Conservation (phyloP, 2,888 invertebrate species). For the Eumerus sabulonum region DNA sequence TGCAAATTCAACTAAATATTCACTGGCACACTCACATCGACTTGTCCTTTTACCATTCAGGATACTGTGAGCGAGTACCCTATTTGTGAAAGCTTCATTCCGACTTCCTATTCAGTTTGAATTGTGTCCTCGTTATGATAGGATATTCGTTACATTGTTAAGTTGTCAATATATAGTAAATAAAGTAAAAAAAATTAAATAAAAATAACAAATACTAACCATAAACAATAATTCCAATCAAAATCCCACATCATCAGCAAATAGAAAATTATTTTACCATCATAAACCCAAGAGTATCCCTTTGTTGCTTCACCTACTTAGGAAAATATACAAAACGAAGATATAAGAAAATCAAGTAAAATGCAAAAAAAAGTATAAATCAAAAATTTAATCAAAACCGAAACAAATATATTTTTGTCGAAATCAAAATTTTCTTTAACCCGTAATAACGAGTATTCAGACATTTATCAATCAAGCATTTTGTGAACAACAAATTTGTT, state of each 20-base stretch:
- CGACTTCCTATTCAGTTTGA: conserved; percentile 79
- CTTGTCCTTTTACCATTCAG: conserved; percentile 53
- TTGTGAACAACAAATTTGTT: conserved; percentile 9
- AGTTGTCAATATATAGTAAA: conserved; percentile 79
- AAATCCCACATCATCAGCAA: conserved; percentile 69
- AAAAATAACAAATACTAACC: no score
- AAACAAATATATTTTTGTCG: conserved; percentile 48
- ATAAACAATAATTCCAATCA: conserved; percentile 66
- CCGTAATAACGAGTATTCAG: no score
- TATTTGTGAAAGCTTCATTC: conserved; percentile 78
- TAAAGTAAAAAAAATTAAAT: conserved; percentile 68
- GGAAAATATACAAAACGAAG: conserved; percentile 36
- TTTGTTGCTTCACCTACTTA: conserved; percentile 41
- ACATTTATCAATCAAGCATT: conserved; percentile 60
- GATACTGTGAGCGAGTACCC: conserved; percentile 71
- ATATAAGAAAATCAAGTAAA: conserved; percentile 52
- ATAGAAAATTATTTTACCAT: conserved; percentile 66
- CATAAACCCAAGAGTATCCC: conserved; percentile 54
- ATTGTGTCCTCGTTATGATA: conserved; percentile 80
- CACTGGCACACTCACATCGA: conserved; percentile 56
- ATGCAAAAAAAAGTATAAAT: conserved; percentile 44
- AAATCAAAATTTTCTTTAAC: conserved; percentile 14
- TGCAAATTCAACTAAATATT: conserved; percentile 57
- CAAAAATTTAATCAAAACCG: conserved; percentile 57
- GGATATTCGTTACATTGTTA: conserved; percentile 80